Conservation (phyloP, 2,113 vertebrate genomes). For the Condylura cristata region DNA sequence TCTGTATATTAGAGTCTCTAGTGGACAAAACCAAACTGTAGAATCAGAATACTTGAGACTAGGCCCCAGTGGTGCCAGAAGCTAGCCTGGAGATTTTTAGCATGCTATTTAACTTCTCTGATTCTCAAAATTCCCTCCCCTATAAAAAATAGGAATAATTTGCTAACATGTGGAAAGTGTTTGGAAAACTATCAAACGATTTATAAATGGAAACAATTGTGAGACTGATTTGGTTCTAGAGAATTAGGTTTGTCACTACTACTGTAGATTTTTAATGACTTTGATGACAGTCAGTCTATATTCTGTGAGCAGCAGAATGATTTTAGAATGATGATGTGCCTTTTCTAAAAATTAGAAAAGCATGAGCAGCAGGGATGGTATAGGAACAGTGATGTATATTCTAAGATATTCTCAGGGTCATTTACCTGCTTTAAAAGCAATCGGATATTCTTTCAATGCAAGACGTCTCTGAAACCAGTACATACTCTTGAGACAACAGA, state of each 20-base stretch:
- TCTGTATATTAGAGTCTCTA: constrained; percentile 18
- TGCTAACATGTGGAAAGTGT: neutral
- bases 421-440: constrained; percentile 77
- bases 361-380: constrained; percentile 6
- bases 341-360: constrained; percentile 76
- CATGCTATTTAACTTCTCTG: constrained; percentile 11
- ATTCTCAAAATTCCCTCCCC: neutral
- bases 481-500: constrained; percentile 69
- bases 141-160: constrained; percentile 13
- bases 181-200: neutral
- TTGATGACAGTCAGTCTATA: constrained; percentile 73
- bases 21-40: neutral
- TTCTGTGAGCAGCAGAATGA: constrained; percentile 54
- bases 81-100: neutral
- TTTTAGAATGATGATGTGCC: constrained; percentile 68
- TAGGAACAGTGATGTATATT: neutral
- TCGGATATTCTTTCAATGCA: constrained; percentile 72
- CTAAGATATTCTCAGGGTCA: constrained; percentile 77
- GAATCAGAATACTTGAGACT: neutral
- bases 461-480: constrained; percentile 72
- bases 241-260: constrained; percentile 72
- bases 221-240: constrained; percentile 55
- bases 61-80: neutral
- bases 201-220: neutral
- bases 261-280: neutral